Percentiles rank a stretch among this genome's conserved stretches.
These are phyloP conservation scores for Trypoxylus dichotomus DNA, from an alignment of 1,140 invertebrate genomes.

Conservation along the genomic window DNA sequence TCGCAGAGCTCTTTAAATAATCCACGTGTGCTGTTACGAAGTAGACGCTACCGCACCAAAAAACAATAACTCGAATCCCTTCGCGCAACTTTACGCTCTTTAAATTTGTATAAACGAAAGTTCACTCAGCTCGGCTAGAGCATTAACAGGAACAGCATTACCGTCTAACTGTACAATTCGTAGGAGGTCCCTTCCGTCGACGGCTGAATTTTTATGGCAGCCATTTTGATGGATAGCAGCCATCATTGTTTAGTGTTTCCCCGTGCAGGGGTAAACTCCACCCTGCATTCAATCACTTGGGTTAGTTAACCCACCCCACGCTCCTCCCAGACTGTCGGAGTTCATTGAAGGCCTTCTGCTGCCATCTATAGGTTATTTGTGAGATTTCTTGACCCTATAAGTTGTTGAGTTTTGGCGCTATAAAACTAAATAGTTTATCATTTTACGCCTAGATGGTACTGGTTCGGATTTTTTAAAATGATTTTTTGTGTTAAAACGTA, in stretches of 20 bases:
- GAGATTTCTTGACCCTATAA: slow-evolving; percentile 50
- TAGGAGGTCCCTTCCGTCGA: background rate
- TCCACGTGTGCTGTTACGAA: background rate
- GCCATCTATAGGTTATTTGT: slow-evolving; percentile 53
- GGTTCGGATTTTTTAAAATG: background rate
- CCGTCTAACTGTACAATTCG: background rate
- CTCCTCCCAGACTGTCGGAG: slow-evolving; percentile 36
- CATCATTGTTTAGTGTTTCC: slow-evolving; percentile 54
- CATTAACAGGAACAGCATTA: background rate
- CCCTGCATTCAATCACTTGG: slow-evolving; percentile 53
- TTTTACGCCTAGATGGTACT: slow-evolving; percentile 50
- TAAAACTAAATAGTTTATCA: slow-evolving; percentile 50
- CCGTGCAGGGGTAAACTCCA: slow-evolving; percentile 49
- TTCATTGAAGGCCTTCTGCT: slow-evolving; percentile 42
- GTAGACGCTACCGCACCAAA: background rate
- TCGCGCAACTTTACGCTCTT: background rate
- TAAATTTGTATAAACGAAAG: slow-evolving; percentile 4
- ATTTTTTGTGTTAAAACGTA: no score
- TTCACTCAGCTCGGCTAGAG: background rate
- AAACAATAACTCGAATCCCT: background rate
- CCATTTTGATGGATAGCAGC: slow-evolving; percentile 55
- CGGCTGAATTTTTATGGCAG: slow-evolving; percentile 39
- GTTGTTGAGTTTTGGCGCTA: slow-evolving; percentile 39
- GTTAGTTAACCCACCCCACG: slow-evolving; percentile 43
- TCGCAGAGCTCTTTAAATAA: background rate